Percentiles rank a stretch among this genome's conserved stretches.
Evolutionary conservation across 1,140 invertebrate species (phyloP).

Genomic region (Drosophila navojoa): DNA sequence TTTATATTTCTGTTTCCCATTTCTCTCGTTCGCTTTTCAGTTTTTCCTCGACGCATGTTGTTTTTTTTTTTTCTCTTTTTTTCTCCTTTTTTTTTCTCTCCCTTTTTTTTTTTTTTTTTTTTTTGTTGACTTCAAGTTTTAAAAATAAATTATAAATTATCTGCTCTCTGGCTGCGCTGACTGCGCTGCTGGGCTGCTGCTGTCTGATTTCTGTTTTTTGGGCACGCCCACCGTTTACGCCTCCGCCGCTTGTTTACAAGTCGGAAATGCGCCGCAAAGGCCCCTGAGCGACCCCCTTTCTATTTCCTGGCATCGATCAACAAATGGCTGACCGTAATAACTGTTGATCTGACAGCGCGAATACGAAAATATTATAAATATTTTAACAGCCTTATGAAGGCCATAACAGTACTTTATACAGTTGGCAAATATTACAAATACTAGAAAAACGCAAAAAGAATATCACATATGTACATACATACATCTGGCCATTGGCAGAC

Average conservation of each 20-base stretch:
- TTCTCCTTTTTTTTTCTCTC: constrained; percentile 8
- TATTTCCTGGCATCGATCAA: constrained; percentile 36
- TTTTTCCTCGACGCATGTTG: constrained; percentile 34
- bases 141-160: constrained; percentile 79
- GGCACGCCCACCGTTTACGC: constrained; percentile 27
- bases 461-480: too few species aligned
- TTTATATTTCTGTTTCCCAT: neutral
- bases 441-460: neutral
- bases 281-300: constrained; percentile 30
- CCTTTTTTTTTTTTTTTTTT: constrained; percentile 12
- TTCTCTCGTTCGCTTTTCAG: neutral
- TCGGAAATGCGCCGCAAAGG: constrained; percentile 40
- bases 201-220: neutral
- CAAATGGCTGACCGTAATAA: constrained; percentile 17
- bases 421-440: constrained; percentile 14
- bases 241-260: constrained; percentile 40
- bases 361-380: constrained; percentile 46
- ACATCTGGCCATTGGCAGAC: neutral
- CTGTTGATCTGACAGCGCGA: constrained; percentile 41
- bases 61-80: constrained; percentile 4
- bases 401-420: constrained; percentile 36
- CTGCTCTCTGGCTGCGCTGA: constrained; percentile 31
- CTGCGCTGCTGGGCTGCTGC: neutral
- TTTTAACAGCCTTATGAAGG: constrained; percentile 38
- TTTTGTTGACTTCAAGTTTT: constrained; percentile 50